A percentile compares a stretch with the other conserved stretches of the same genome.
Evolutionary conservation across 1,140 invertebrate genomes (phyloP).

Genomic region (Orchesella cincta): DNA sequence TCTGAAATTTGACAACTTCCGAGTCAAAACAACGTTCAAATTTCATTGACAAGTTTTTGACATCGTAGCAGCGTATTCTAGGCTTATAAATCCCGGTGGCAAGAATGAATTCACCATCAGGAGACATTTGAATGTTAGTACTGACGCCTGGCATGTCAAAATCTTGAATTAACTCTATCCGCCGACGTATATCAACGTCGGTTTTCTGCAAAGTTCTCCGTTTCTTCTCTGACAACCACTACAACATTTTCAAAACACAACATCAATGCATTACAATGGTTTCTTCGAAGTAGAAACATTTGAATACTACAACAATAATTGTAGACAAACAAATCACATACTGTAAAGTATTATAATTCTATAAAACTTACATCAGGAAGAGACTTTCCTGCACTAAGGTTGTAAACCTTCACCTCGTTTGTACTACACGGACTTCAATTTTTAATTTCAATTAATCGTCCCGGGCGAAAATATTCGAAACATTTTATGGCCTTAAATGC

Average conservation of each 20-base stretch:
- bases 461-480: neutral
- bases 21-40: conserved; percentile 98
- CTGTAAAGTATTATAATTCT: conserved; percentile 32
- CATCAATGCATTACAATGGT: neutral
- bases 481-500: too few species aligned
- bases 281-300: conserved; percentile 1
- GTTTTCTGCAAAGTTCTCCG: conserved; percentile 81
- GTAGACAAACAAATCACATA: conserved; percentile 28
- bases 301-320: neutral
- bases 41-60: conserved; percentile 93
- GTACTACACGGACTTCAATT: conserved; percentile 54
- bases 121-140: conserved; percentile 79
- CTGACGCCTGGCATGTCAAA: conserved; percentile 98
- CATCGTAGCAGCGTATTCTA: conserved; percentile 91
- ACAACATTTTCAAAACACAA: conserved; percentile 53
- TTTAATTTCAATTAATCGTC: neutral
- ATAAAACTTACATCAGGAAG: conserved; percentile 82
- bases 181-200: conserved; percentile 82
- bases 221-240: conserved; percentile 93
- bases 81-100: conserved; percentile 97
- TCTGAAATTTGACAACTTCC: conserved; percentile 85
- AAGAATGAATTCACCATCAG: conserved; percentile 89
- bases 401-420: conserved; percentile 98
- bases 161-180: conserved; percentile 97
- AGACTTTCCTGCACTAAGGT: conserved; percentile 93